A percentile compares a stretch with the other conserved stretches of the same genome.
Evolutionary conservation across 2,797 vertebrate genomes (phyloP).

Genomic region (Monodelphis domestica): DNA sequence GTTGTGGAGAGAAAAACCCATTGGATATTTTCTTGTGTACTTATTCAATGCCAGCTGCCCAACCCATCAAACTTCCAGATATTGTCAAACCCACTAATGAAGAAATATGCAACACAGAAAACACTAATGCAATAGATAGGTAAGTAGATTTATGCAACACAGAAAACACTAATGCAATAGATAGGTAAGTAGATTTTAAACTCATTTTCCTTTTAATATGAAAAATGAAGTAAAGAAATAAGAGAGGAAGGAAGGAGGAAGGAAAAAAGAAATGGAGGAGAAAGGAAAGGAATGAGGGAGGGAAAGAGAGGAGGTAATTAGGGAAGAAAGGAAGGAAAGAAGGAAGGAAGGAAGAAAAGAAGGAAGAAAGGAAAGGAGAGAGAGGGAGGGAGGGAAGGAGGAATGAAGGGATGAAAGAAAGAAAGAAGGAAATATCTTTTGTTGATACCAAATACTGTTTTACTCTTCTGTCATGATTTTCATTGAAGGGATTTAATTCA

Average conservation of each 20-base stretch:
- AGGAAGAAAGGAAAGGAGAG: no score
- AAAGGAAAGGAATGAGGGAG: not conserved
- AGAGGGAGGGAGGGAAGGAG: no score
- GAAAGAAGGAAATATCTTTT: no score
- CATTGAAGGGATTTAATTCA: not conserved
- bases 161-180: conserved; percentile 7
- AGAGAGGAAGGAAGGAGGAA: no score
- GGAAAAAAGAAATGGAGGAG: not conserved
- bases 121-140: conserved; percentile 33
- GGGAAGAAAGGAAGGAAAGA: no score
- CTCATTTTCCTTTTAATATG: not conserved
- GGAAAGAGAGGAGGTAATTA: not conserved
- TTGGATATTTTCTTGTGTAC: conserved; percentile 83
- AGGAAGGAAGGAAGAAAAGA: fast-evolving
- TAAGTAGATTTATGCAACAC: conserved; percentile 83
- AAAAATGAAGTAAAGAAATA: not conserved
- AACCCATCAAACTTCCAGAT: not conserved
- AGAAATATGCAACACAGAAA: conserved; percentile 78
- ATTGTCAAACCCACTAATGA: not conserved
- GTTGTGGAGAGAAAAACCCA: conserved; percentile 81
- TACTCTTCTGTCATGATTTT: not conserved
- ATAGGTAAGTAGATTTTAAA: conserved; percentile 75
- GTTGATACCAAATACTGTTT: no score
- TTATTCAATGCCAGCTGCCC: conserved; percentile 77
- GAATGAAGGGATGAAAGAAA: no score